Conservation (phyloP, 1,140 invertebrate genomes). For the Chironomus striatipennis region DNA sequence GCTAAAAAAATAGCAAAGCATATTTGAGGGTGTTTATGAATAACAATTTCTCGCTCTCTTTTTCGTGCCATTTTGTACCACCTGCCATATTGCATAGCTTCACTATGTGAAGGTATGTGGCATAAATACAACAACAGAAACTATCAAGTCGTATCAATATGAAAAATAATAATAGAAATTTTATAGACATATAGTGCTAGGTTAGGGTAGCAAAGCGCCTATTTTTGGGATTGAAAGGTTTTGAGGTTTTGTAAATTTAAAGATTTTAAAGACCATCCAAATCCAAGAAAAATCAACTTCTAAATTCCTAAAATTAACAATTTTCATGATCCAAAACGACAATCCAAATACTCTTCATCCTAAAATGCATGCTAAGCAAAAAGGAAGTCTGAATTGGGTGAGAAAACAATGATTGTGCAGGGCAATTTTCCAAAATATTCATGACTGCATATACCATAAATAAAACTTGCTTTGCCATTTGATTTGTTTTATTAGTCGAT, state of each 20-base stretch:
- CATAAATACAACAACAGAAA: neutral
- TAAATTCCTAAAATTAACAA: too few relatives aligned
- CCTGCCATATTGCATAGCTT: neutral
- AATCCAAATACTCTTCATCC: neutral
- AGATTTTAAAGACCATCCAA: too few relatives aligned
- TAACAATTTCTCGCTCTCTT: slow-evolving; percentile 4
- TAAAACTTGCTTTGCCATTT: neutral
- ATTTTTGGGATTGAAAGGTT: neutral
- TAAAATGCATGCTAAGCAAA: neutral
- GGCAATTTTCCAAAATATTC: neutral
- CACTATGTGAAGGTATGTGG: neutral
- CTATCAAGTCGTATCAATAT: neutral
- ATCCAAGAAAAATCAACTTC: too few relatives aligned
- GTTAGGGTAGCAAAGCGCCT: neutral
- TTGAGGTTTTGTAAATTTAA: too few relatives aligned
- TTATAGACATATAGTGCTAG: neutral
- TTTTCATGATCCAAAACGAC: neutral
- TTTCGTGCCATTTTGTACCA: neutral
- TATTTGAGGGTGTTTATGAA: neutral
- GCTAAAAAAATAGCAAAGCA: neutral
- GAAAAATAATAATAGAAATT: neutral
- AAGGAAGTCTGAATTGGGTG: neutral
- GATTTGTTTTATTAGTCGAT: slow-evolving; percentile 14
- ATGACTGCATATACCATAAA: neutral
- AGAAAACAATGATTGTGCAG: too few relatives aligned